Evolutionary conservation across 2,797 vertebrate genomes (phyloP).

Genomic region (Aldrovandia affinis): DNA sequence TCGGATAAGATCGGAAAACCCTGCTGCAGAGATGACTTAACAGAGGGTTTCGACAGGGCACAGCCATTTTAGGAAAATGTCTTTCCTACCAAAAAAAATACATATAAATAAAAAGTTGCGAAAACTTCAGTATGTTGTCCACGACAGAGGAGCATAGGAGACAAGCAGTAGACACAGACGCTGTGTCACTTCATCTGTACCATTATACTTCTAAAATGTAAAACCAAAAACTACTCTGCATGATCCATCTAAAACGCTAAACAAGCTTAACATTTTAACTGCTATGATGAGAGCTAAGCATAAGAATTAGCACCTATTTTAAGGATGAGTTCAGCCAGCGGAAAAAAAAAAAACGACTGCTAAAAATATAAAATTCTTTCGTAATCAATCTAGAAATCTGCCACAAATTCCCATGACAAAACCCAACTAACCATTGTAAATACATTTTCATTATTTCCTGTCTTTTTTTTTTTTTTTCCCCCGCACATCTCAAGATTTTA

Average conservation of each 20-base stretch:
- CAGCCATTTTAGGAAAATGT: conserved; percentile 62
- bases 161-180: conserved; percentile 85
- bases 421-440: background rate
- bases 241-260: conserved; percentile 76
- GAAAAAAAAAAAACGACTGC: conserved; percentile 52
- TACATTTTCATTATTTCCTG: no score
- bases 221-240: conserved; percentile 70
- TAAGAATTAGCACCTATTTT: conserved; percentile 75
- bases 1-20: no score
- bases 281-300: conserved; percentile 75
- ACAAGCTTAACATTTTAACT: conserved; percentile 77
- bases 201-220: conserved; percentile 70
- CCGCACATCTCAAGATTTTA: conserved; percentile 6
- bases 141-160: conserved; percentile 74
- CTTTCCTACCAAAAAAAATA: background rate
- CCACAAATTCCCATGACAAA: conserved; percentile 39
- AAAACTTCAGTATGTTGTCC: background rate
- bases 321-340: conserved; percentile 68
- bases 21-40: conserved; percentile 70
- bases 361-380: conserved; percentile 48
- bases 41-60: conserved; percentile 65
- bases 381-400: conserved; percentile 40
- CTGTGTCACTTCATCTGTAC: conserved; percentile 77
- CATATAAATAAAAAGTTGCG: background rate
- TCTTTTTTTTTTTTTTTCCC: background rate